Percentiles rank a stretch among this genome's conserved stretches.
These are phyloP conservation scores for Acheta domesticus DNA, from an alignment of 2,888 invertebrate genomes.

Conservation along the genomic window DNA sequence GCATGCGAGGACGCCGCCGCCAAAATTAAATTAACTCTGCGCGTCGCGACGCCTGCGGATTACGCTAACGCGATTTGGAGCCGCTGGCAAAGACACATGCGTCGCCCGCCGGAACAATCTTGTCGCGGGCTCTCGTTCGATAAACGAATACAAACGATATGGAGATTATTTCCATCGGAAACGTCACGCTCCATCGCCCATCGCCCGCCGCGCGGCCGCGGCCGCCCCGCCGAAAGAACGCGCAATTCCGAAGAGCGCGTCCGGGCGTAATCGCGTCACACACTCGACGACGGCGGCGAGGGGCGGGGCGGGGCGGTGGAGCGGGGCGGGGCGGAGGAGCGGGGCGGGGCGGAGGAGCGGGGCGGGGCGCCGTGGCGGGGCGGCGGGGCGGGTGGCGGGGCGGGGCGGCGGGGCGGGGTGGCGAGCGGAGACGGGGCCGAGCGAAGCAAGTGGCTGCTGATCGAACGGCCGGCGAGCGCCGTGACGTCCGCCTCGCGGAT, in stretches of 20 bases:
- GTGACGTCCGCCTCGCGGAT: neutral
- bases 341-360: neutral
- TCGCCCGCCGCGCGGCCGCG: neutral
- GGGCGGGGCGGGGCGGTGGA: neutral
- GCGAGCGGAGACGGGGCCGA: neutral
- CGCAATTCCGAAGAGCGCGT: neutral
- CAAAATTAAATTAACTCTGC: too few relatives aligned
- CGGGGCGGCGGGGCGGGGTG: neutral
- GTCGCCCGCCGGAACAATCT: neutral
- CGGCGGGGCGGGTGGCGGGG: neutral
- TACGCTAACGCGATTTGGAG: neutral
- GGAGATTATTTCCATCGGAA: conserved; percentile 18
- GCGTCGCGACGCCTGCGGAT: neutral
- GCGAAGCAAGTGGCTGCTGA: neutral
- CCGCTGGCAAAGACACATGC: neutral
- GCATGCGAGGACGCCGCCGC: too few relatives aligned
- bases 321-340: neutral
- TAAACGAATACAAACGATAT: neutral
- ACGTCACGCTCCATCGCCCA: conserved; percentile 5
- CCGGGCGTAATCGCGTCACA: neutral
- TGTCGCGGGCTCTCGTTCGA: neutral
- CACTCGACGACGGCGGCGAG: neutral
- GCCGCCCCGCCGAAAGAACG: neutral
- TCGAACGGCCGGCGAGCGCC: neutral
- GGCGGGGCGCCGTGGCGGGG: neutral